phyloP scores from a whole-genome alignment of 2,888 invertebrate species.

The Dione vanillae region DNA sequence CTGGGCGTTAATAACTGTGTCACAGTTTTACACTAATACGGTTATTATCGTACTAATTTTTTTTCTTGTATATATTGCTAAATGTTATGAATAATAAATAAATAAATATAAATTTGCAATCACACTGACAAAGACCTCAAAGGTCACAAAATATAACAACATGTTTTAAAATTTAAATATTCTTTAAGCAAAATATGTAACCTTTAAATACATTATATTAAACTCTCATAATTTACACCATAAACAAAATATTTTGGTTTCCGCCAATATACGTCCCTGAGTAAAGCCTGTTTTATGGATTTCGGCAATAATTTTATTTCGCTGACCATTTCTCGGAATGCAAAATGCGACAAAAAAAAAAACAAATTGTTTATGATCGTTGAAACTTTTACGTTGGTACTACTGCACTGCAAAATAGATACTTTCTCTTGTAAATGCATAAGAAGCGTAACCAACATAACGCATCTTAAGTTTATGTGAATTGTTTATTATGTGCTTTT shows the following conservation, averaged over 20 bases:
- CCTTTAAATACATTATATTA: background rate
- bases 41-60: too few relatives aligned
- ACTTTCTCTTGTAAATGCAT: slow-evolving; percentile 9
- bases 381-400: slow-evolving; percentile 54
- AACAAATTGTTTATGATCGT: slow-evolving; percentile 46
- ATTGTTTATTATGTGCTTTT: slow-evolving; percentile 9
- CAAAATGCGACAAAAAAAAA: slow-evolving; percentile 60
- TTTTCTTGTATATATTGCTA: too few relatives aligned
- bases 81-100: too few relatives aligned
- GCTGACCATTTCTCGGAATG: slow-evolving; percentile 66
- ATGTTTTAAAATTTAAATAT: too few relatives aligned
- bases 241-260: slow-evolving; percentile 60
- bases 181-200: too few relatives aligned
- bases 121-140: too few relatives aligned
- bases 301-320: slow-evolving; percentile 75
- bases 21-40: too few relatives aligned
- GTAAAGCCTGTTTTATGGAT: slow-evolving; percentile 74
- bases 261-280: slow-evolving; percentile 65
- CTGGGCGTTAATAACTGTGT: too few relatives aligned
- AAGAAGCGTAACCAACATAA: background rate
- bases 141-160: too few relatives aligned
- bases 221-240: slow-evolving; percentile 45
- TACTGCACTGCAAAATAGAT: slow-evolving; percentile 43
- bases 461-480: slow-evolving; percentile 10
- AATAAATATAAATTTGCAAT: too few relatives aligned